Conservation (phyloP, 2,797 vertebrate genomes). For the Anguilla marmorata region DNA sequence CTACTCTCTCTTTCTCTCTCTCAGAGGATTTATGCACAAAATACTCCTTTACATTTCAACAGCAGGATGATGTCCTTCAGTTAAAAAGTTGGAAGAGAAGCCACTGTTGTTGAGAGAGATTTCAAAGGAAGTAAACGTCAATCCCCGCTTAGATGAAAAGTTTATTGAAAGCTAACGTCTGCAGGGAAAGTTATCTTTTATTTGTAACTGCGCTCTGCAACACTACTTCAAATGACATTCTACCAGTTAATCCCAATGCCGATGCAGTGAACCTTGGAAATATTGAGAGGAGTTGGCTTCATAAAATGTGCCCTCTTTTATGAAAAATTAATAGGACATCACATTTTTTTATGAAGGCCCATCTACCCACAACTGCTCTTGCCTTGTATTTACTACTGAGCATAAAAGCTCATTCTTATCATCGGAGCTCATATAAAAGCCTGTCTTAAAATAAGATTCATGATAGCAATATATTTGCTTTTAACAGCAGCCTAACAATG, state of each 20-base stretch:
- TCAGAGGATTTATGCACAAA: not conserved
- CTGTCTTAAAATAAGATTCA: conserved; percentile 45
- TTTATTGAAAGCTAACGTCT: conserved; percentile 7
- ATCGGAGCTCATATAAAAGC: conserved; percentile 51
- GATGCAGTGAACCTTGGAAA: conserved; percentile 40
- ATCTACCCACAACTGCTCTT: conserved; percentile 41
- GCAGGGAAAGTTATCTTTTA: conserved; percentile 15
- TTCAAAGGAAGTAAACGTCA: not conserved
- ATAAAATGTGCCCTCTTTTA: conserved; percentile 49
- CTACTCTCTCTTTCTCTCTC: not conserved
- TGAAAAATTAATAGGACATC: conserved; percentile 43
- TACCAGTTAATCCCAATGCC: conserved; percentile 20
- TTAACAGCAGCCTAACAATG: conserved; percentile 30
- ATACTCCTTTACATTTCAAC: conserved; percentile 4
- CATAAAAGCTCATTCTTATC: conserved; percentile 49
- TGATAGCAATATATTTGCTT: conserved; percentile 42
- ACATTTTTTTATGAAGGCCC: conserved; percentile 44
- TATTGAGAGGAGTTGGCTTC: conserved; percentile 38
- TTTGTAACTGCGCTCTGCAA: conserved; percentile 33
- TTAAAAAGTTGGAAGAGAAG: not conserved
- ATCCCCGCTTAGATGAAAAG: conserved; percentile 18
- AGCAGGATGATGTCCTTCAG: not conserved
- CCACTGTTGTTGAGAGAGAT: conserved; percentile 15
- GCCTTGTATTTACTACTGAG: conserved; percentile 46
- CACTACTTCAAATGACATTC: conserved; percentile 9